Evolutionary conservation across 2,888 invertebrate genomes (phyloP), one percentile per base, ranked within the genome.

Genomic region (Tiliacea aurago): DNA sequence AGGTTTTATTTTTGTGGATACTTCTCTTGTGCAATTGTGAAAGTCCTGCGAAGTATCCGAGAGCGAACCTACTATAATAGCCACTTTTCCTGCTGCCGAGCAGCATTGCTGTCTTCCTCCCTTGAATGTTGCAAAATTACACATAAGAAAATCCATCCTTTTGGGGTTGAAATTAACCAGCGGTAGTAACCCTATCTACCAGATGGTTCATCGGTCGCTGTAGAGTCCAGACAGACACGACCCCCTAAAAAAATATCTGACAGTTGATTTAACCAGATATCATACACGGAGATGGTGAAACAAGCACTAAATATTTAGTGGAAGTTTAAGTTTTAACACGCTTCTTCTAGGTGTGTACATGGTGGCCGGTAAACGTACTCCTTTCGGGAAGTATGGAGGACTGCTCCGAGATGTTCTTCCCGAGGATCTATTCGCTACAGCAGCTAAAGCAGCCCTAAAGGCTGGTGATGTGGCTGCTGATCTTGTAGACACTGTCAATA

Each of bases 311-410:
- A 28, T 28, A 28, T 28, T n/a, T 28, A 28, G 28, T 28, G 28
- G 3, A 28, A 3, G 28, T 28, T 28, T 28, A 28, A 28, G 3
- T 28, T 1, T 2, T 28, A 3, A 28, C 28, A 28, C 28, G 13
- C 45, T 20, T 2, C 47, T 74, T 70, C 20, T 51, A 83, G 84
- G 83, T 20, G 74, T 84, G 9, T 84, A 70, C 59, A 69, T 84
- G 23, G 76, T 84, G 20, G 80, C 81, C 2, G 81, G 75, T 41
- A 79, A 78, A 33, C 70, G 84, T 5, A 84, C 84, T n/a, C 78
- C 84, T 11, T 78, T 83, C 45, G 84, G 83, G 3, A 83, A 70
- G 68, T 70, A 66, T 18, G 83, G 84, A 23, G 83, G 83, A 0
- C 37, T 69, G 18, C 73, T 81, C 33, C 63, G 72, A 7, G 66